phyloP scores from a whole-genome alignment of 2,797 vertebrate genomes.

The Netta rufina region DNA sequence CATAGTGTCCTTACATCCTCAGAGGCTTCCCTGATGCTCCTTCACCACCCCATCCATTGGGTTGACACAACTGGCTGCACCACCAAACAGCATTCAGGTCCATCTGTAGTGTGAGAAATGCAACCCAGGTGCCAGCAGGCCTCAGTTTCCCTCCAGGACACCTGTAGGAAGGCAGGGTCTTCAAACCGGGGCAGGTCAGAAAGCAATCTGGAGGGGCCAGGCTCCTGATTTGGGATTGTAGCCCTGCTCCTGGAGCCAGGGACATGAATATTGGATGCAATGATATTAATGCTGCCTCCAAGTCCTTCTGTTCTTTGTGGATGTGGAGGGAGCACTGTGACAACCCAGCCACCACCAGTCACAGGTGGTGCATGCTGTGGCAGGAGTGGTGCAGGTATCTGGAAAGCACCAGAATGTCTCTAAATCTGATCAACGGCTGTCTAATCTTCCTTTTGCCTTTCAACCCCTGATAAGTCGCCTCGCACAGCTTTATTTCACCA shows the following conservation, averaged over 20 bases:
- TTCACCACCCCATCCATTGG: neutral
- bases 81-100: accelerated
- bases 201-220: neutral
- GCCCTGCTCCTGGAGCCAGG: neutral
- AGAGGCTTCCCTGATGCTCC: neutral
- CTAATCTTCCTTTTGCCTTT: neutral
- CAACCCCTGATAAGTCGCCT: neutral
- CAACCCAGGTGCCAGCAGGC: neutral
- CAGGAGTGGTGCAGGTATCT: accelerated
- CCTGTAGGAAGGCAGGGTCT: neutral
- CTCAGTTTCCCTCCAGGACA: neutral
- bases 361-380: accelerated
- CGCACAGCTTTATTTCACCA: neutral
- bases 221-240: neutral
- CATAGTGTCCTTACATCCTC: neutral
- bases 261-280: neutral
- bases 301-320: neutral
- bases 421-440: neutral
- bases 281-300: neutral
- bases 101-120: neutral
- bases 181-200: neutral
- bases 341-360: neutral
- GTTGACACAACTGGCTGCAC: neutral
- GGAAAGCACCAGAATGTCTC: neutral
- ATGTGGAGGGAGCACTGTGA: neutral